Percentiles rank a stretch among this genome's conserved stretches.
Evolutionary conservation across 2,888 invertebrate species (phyloP).

Genomic region (Epirrita christyi): DNA sequence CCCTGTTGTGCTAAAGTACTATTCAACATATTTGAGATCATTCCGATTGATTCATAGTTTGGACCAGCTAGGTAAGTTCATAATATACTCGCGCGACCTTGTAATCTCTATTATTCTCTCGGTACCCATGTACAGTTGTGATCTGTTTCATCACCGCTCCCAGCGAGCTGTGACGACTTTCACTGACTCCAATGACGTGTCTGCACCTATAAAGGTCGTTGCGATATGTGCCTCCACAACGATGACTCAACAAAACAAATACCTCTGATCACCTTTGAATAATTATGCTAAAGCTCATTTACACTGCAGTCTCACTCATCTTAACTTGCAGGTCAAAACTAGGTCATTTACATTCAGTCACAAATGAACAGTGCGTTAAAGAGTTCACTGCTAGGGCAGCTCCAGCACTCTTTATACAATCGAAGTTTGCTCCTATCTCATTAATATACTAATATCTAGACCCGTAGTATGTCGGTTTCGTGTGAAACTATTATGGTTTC

Average conservation of each 20-base stretch:
- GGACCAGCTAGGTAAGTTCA: too few species aligned
- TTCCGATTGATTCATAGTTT: too few species aligned
- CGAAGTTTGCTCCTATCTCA: too few species aligned
- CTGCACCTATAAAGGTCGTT: conserved; percentile 28
- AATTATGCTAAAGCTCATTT: neutral
- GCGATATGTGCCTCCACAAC: conserved; percentile 23
- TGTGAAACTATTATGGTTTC: too few species aligned
- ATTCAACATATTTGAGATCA: too few species aligned
- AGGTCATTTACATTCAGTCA: neutral
- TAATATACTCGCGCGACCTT: conserved; percentile 8
- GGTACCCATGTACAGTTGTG: conserved; percentile 12
- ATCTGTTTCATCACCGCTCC: conserved; percentile 35
- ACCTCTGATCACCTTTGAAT: neutral
- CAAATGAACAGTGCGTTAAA: neutral
- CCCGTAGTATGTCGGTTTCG: too few species aligned
- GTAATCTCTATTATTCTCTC: conserved; percentile 24
- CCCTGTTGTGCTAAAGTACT: too few species aligned
- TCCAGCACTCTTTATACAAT: too few species aligned
- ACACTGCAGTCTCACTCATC: neutral
- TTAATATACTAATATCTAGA: too few species aligned
- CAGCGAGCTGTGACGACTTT: conserved; percentile 38
- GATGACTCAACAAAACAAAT: conserved; percentile 6
- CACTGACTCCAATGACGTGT: conserved; percentile 32
- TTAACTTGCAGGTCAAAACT: neutral
- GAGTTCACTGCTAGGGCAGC: too few species aligned